These are phyloP conservation scores for Sarcophaga rosellei DNA, from an alignment of 2,888 invertebrate species.

Conservation along the genomic window DNA sequence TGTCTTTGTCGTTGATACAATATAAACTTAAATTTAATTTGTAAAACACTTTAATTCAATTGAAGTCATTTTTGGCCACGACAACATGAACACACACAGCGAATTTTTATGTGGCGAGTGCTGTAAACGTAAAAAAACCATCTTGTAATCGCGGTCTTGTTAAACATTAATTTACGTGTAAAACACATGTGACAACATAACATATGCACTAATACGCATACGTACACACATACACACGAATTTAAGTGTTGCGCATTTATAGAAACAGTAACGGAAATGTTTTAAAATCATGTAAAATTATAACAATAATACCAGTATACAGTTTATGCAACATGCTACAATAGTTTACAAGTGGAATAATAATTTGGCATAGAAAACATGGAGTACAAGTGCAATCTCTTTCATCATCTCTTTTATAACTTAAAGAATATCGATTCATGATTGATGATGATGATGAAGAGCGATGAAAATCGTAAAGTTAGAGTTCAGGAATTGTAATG, in stretches of 20 bases:
- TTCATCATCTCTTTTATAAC: too few species aligned
- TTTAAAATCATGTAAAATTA: background rate
- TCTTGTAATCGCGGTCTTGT: conserved; percentile 46
- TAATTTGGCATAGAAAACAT: too few species aligned
- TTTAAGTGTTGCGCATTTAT: background rate
- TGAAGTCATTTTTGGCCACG: background rate
- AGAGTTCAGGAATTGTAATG: rapidly evolving
- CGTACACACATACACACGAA: background rate
- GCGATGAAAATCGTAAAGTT: too few species aligned
- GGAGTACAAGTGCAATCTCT: too few species aligned
- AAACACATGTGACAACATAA: conserved; percentile 29
- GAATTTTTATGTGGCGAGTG: conserved; percentile 19
- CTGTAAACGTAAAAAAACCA: conserved; percentile 32
- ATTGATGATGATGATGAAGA: too few species aligned
- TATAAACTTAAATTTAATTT: background rate
- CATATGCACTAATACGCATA: background rate
- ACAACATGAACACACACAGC: background rate
- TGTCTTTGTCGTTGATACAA: too few species aligned
- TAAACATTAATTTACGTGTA: conserved; percentile 53
- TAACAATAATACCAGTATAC: background rate
- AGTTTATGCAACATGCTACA: conserved; percentile 29
- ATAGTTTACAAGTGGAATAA: too few species aligned
- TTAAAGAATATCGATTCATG: too few species aligned
- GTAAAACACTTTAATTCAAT: background rate
- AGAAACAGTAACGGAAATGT: conserved; percentile 1